phyloP scores from a whole-genome alignment of 2,113 vertebrate genomes.

The Setophaga coronata region DNA sequence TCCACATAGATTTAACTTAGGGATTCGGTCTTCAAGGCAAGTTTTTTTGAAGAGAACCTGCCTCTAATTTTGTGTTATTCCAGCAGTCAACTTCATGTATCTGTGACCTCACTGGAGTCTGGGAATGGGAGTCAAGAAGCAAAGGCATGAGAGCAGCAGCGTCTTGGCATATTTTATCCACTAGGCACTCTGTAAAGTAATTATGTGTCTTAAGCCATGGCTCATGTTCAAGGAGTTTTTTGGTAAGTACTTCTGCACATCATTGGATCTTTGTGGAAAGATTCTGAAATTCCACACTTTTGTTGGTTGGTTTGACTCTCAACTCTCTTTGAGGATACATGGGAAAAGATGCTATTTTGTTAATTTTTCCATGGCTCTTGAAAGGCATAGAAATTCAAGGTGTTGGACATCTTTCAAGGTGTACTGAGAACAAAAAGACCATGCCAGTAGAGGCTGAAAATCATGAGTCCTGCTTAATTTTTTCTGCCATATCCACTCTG shows the following conservation, averaged over 20 bases:
- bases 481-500: not conserved
- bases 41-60: not conserved
- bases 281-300: not conserved
- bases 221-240: not conserved
- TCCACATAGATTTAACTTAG: not conserved
- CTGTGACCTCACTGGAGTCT: not conserved
- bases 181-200: not conserved
- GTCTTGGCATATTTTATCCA: not conserved
- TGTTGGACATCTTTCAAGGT: not conserved
- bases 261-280: not conserved
- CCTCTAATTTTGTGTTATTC: not conserved
- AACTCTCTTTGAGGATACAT: not conserved
- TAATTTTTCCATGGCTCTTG: not conserved
- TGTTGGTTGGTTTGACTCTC: not conserved
- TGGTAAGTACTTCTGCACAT: not conserved
- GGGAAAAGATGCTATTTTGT: not conserved
- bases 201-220: rapidly evolving
- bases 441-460: not conserved
- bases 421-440: not conserved
- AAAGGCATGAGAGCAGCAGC: rapidly evolving
- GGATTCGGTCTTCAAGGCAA: not conserved
- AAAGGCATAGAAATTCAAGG: not conserved
- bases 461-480: not conserved
- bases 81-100: not conserved
- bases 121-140: not conserved